Conservation (phyloP, 2,113 vertebrate genomes). For the Myanophis thanlyinensis region DNA sequence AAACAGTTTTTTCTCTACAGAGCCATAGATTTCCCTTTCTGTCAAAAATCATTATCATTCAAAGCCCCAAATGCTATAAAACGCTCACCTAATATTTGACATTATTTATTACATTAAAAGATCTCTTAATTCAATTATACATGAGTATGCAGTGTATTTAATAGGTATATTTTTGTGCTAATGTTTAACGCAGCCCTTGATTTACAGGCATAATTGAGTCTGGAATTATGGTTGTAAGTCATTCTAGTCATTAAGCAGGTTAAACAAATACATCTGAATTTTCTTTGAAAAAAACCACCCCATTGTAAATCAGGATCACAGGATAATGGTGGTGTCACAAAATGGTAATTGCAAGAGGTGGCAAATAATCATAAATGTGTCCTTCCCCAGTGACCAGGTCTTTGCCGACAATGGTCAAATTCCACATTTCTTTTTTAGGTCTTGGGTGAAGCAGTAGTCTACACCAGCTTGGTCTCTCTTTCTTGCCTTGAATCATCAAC, state of each 20-base stretch:
- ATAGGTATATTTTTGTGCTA: background rate
- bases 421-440: background rate
- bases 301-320: background rate
- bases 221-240: background rate
- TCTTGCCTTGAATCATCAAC: background rate
- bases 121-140: background rate
- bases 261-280: background rate
- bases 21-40: background rate
- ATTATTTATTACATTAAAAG: background rate
- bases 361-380: background rate
- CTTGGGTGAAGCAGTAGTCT: background rate
- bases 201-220: background rate
- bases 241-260: background rate
- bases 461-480: background rate
- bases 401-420: background rate
- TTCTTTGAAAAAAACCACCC: rapidly evolving
- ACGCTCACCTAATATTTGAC: background rate
- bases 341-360: too few species aligned
- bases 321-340: too few species aligned
- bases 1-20: background rate
- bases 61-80: background rate
- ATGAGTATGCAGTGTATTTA: background rate
- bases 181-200: background rate
- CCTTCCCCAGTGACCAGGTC: background rate
- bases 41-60: background rate